Evolutionary conservation across 2,888 invertebrate species (phyloP).

Genomic region (Leptura quadrifasciata): DNA sequence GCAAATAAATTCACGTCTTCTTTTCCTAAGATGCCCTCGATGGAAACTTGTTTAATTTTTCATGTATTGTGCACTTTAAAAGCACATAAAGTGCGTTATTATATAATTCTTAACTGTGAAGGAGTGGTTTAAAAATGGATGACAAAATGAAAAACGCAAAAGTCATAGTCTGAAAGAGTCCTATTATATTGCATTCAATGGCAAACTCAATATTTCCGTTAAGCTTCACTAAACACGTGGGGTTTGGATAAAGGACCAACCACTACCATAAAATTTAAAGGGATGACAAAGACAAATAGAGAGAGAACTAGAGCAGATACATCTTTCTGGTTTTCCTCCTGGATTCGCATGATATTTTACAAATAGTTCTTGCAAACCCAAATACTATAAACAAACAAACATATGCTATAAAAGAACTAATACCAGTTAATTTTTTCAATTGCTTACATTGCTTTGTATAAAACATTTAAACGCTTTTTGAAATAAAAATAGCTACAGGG

Average conservation of each 20-base stretch:
- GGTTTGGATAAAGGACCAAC: constrained; percentile 21
- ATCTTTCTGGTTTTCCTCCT: not conserved
- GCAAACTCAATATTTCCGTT: constrained; percentile 46
- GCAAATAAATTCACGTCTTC: not conserved
- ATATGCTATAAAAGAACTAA: too few species aligned
- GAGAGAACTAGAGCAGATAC: not conserved
- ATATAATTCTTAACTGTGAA: not conserved
- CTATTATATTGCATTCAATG: constrained; percentile 38
- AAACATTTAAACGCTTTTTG: too few species aligned
- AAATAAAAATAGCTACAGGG: too few species aligned
- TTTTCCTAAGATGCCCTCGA: not conserved
- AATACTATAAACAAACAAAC: not conserved
- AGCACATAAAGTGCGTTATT: constrained; percentile 18
- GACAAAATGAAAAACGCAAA: constrained; percentile 45
- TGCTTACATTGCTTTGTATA: too few species aligned
- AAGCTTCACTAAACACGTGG: constrained; percentile 36
- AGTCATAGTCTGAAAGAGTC: constrained; percentile 47
- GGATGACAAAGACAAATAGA: constrained; percentile 1
- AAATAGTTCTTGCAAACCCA: not conserved
- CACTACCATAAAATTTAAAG: constrained; percentile 9
- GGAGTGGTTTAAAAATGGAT: constrained; percentile 40
- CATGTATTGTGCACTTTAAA: constrained; percentile 2
- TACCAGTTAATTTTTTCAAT: too few species aligned
- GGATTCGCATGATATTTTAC: not conserved
- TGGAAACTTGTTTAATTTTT: not conserved